Base-by-base conservation (phyloP, 2,888 invertebrate genomes). In the Apocheima hispidaria region DNA sequence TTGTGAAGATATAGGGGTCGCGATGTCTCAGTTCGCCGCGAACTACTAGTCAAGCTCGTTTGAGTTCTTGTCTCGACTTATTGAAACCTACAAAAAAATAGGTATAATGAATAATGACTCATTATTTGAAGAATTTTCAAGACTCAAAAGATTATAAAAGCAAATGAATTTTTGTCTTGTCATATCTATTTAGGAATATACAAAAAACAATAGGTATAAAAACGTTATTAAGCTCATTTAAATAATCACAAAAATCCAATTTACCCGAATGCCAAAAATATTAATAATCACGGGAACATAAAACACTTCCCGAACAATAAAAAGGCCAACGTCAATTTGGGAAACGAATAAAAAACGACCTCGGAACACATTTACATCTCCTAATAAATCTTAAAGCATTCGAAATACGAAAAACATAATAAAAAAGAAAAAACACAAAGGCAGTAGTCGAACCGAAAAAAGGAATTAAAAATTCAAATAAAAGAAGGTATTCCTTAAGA, bases 401-500 rank as follows among this genome's bases (percentile, higher is more conserved):
- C 81, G 79, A 79, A 60, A 84, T 86, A 84, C 81, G 79, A 79
- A 60, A 84, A 86, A 84, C 75, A 81, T 79, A 82, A 86, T 35
- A 86, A 83, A 78, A 72, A 73, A 75, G 81, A 84, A 83, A 84
- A 84, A 83, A 77, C 79, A 81, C 78, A 81, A 84, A 82, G 81
- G 83, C 84, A 83, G 88, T 88, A 90, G 90, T 87, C 86, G 79
- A 79, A 74, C 74, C 74, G 75, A 87, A 90, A 88, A 90, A 90
- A 88, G 83, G 87, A 90, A 90, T 90, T 88, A 88, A 92, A 88
- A 88, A 89, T 88, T 86, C 86, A 89, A 90, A 90, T 90, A 90
- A 90, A 90, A 87, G 88, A 90, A 87, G 84, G 85, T 87, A 90
- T 90, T 90, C 88, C 88, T 78, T 88, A 88, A 90, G 89, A 92